Evolutionary conservation across 2,113 vertebrate genomes (phyloP).

Genomic region (Falcunculus frontatus): DNA sequence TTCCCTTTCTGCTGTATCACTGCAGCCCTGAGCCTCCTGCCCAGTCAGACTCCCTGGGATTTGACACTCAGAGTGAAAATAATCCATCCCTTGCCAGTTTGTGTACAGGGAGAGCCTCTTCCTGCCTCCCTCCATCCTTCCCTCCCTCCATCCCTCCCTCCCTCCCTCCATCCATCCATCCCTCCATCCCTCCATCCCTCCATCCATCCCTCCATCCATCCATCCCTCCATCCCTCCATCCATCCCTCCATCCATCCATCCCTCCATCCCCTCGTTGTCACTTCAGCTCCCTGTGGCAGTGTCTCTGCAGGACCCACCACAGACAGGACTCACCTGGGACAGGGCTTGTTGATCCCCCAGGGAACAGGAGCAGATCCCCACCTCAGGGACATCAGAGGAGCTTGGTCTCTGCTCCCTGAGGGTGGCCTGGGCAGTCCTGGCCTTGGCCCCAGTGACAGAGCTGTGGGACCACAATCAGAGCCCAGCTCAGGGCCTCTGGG

Average conservation of each 20-base stretch:
- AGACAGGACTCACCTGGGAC: neutral
- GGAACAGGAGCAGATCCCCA: neutral
- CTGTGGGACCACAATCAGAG: fast-evolving
- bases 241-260: too few relatives aligned
- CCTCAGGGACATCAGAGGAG: neutral
- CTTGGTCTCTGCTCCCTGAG: too few relatives aligned
- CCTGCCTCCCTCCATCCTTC: neutral
- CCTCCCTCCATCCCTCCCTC: neutral
- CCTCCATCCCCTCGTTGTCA: neutral
- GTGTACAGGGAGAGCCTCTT: neutral
- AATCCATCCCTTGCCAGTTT: neutral
- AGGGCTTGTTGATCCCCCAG: neutral
- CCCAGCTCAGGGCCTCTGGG: neutral
- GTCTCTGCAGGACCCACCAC: neutral
- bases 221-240: too few relatives aligned
- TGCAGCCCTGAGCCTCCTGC: neutral
- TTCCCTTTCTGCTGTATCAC: neutral
- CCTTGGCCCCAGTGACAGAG: fast-evolving
- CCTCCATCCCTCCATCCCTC: too few relatives aligned
- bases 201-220: too few relatives aligned
- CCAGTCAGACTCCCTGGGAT: neutral
- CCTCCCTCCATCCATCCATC: too few relatives aligned
- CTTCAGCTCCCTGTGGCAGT: neutral
- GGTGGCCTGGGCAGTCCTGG: neutral
- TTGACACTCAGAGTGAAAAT: neutral